Base-by-base conservation (phyloP, 2,797 vertebrate genomes). In the Rhabdomys pumilio region DNA sequence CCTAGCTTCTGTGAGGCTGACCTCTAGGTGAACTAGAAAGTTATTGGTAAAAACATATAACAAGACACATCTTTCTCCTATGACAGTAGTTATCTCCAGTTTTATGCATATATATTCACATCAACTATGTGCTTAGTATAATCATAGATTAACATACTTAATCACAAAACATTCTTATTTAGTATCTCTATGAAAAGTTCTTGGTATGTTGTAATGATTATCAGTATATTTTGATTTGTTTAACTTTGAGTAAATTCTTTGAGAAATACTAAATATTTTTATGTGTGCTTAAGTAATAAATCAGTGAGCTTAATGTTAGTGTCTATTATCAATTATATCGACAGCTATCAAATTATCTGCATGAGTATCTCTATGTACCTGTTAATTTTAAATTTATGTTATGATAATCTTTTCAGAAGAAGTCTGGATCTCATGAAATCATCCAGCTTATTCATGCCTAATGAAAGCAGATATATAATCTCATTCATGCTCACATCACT, bases 371-470 rank as follows among this genome's bases (percentile, higher is more conserved):
- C 77, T 29, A 69, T 6, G 4, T 76, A 8, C 65, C 44, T 75
- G 4, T 89, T 84, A 91, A 65, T 34, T 77, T 95, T 87, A 92
- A 34, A 90, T 96, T 34, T 86, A 75, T 69, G 38, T 79, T 83
- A 2, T 34, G n/a, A 82, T 90, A 80, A 14, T 34, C 12, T n/a
- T 77, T 19, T 92, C 34, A 53, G 44, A 53, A 93, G 11, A 65
- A 50, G 17, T 8, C 3, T n/a, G 29, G 63, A 31, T 72, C 65
- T 95, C n/a, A 80, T 69, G 57, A 93, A 65, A 93, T 87, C 26
- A 84, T 80, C 12, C 9, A 86, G 12, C 88, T 29, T 89, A 2
- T 57, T 95, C 10, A 89, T 17, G 80, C 3, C 19, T 77, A 80
- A 38, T 69, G 47, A 93, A 93, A 47, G 65, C 19, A 86, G n/a